Base-by-base conservation (phyloP, 2,797 vertebrate species). In the Gymnothorax javanicus region DNA sequence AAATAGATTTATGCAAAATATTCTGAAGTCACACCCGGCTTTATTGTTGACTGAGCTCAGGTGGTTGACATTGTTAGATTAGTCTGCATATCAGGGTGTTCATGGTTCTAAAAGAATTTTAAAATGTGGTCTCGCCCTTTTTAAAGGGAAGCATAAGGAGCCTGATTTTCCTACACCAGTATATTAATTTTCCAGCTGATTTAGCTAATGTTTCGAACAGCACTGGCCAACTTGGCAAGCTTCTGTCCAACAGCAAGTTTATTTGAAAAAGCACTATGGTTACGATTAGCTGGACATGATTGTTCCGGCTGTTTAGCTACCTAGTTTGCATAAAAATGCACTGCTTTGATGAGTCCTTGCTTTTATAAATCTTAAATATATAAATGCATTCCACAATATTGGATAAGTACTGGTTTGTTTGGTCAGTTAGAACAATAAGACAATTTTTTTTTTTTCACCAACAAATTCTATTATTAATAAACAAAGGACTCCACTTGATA, bases 1-100 rank as follows among this genome's bases (percentile, higher is more conserved):
- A 86, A 62, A 52, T 54, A 15, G 8, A 86, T 81, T 58, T 67
- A 67, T 64, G 73, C 71, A 79, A 88, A 43, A 86, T 86, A 71
- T 84, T 82, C 58, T 54, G 82, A 12, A 62, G 58, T 84, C 27
- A 52, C 69, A 57, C 33, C 33, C 7, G 83, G 9, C 54, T 71
- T 3, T 50, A 20, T 56, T 71, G 13, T 83, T 56, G 15, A 17
- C 25, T 59, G 62, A 54, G 20, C n/a, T 73, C 64, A 83, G 82
- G 27, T 57, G 62, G 60, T 71, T 87, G 33, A 84, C 43, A 75
- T 54, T 56, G 20, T 52, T 73, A 43, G 57, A 67, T 84, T 23
- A 20, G 54, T 82, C 58, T 57, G 52, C 52, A 81, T 56, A 9
- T 81, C 20, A 54, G 43, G 12, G 54, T 54, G 54, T 82, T 82